phyloP scores from a whole-genome alignment of 1,140 invertebrate species.

The Scaptodrosophila lebanonensis region DNA sequence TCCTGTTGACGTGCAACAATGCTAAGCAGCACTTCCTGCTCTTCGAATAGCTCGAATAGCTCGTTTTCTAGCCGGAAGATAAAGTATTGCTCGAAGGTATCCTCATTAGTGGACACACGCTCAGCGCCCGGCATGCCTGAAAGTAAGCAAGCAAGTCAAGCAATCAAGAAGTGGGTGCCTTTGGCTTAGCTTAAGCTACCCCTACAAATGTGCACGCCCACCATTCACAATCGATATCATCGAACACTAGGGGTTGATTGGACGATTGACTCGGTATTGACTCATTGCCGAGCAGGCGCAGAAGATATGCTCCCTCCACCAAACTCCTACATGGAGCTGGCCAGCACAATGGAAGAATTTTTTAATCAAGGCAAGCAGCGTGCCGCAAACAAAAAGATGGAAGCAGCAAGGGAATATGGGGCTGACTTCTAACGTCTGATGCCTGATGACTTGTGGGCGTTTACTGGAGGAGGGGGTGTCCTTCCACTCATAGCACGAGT shows the following conservation, averaged over 20 bases:
- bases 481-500: background rate
- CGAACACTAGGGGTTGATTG: background rate
- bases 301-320: constrained; percentile 25
- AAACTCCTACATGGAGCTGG: too few relatives aligned
- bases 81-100: background rate
- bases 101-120: background rate
- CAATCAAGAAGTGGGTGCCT: too few relatives aligned
- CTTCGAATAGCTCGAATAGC: constrained; percentile 29
- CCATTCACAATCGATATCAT: too few relatives aligned
- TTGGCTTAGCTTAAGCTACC: constrained; percentile 14
- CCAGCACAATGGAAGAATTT: too few relatives aligned
- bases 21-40: constrained; percentile 23
- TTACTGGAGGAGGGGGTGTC: too few relatives aligned
- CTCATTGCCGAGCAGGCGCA: constrained; percentile 48
- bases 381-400: too few relatives aligned
- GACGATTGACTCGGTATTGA: constrained; percentile 31
- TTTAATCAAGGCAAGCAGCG: too few relatives aligned
- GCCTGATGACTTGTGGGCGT: too few relatives aligned
- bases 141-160: too few relatives aligned
- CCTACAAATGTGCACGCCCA: constrained; percentile 38
- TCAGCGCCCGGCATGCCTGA: constrained; percentile 10
- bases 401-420: too few relatives aligned
- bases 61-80: constrained; percentile 8
- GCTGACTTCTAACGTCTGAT: too few relatives aligned
- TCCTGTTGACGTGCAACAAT: constrained; percentile 15